phyloP scores from a whole-genome alignment of 2,797 vertebrate genomes.

The Pipistrellus nathusii region DNA sequence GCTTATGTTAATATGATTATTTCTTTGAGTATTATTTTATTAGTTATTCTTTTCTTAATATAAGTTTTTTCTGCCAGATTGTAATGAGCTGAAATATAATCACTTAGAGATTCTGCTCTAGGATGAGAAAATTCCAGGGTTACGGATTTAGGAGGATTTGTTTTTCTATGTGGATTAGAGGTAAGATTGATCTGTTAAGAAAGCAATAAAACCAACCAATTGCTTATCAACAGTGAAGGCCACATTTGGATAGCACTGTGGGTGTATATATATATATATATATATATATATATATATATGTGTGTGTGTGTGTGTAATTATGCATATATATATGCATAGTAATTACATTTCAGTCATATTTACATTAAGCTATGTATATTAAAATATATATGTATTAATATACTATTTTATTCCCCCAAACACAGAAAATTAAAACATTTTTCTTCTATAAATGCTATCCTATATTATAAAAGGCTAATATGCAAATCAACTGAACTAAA shows the following conservation, averaged over 20 bases:
- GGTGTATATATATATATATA: not conserved
- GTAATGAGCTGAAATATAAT: not conserved
- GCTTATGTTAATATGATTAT: not conserved
- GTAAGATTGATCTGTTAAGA: not conserved
- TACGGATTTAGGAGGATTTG: not conserved
- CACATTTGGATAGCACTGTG: not conserved
- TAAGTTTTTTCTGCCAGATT: not conserved
- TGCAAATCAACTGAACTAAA: too few relatives aligned
- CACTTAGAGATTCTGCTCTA: not conserved
- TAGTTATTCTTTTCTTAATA: not conserved
- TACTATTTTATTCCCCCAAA: not conserved
- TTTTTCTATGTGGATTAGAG: not conserved
- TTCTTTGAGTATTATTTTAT: not conserved
- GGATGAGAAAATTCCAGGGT: not conserved
- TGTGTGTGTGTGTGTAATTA: too few relatives aligned
- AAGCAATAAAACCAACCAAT: not conserved
- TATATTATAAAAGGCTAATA: too few relatives aligned
- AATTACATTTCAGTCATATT: not conserved
- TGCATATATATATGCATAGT: not conserved
- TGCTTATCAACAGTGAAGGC: not conserved
- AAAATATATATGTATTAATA: not conserved
- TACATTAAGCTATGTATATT: not conserved
- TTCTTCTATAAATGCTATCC: not conserved
- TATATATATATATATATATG: too few relatives aligned
- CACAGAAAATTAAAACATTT: not conserved